Evolutionary conservation across 1,140 invertebrate genomes (phyloP).

Genomic region (Uloborus diversus): DNA sequence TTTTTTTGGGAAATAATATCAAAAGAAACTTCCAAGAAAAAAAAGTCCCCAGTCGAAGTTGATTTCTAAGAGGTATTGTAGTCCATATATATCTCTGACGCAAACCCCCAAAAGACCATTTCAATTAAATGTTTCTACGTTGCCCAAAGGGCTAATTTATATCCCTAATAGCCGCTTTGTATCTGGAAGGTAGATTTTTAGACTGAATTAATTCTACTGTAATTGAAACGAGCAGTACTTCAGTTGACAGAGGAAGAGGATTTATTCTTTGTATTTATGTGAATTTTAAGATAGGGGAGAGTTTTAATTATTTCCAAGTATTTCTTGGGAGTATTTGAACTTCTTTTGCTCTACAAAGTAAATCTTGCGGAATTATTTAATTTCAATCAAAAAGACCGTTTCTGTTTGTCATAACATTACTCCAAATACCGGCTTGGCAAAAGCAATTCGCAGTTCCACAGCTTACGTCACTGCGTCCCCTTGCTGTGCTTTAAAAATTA

Average conservation of each 20-base stretch:
- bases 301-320: too few relatives aligned
- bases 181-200: constrained; percentile 4
- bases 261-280: constrained; percentile 7
- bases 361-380: too few relatives aligned
- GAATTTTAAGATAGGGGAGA: constrained; percentile 57
- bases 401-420: too few relatives aligned
- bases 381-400: too few relatives aligned
- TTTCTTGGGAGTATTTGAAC: too few relatives aligned
- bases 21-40: not conserved
- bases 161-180: constrained; percentile 12
- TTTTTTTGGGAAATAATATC: not conserved
- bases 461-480: too few relatives aligned
- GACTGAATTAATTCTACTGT: constrained; percentile 9
- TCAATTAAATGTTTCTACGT: constrained; percentile 8
- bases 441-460: too few relatives aligned
- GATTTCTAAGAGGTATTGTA: not conserved
- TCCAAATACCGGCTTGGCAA: too few relatives aligned
- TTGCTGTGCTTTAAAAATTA: too few relatives aligned
- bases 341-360: too few relatives aligned
- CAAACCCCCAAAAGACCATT: not conserved
- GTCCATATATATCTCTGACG: not conserved
- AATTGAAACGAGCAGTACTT: constrained; percentile 19
- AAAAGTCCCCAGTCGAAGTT: not conserved
- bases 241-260: not conserved
- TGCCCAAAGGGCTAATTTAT: constrained; percentile 21